Base-by-base conservation (phyloP, 2,113 vertebrate genomes). In the Python bivittatus region DNA sequence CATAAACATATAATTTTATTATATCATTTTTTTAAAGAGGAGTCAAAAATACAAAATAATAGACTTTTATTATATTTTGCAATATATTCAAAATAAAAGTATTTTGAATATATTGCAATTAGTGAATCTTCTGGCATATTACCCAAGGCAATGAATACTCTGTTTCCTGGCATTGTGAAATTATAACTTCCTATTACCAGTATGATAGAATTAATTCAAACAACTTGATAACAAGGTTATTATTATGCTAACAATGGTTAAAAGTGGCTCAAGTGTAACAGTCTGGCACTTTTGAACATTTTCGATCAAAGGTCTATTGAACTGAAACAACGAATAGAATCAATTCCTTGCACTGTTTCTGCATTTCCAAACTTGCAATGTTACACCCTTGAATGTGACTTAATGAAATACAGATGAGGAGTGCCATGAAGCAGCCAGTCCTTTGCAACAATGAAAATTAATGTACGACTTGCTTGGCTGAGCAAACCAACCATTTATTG, bases 291-390 rank as follows among this genome's bases (percentile, higher is more conserved):
- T 95, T 90, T 10, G 25, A 97, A 97, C 96, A 92, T 91, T 94
- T 93, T 0, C 2, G 96, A 97, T 97, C 97, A 98, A 97, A 96
- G 95, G 95, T 95, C 96, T 96, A 95, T 97, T 96, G 97, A 97
- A 89, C 93, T 95, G 96, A 96, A 97, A 93, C 90, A 97, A 94
- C 94, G 97, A 96, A 96, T 10, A 94, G 92, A 96, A 96, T 96
- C 96, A 95, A 97, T 96, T 96, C 94, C 93, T 97, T 94, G 95
- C 95, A 94, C 92, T 89, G 92, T 86, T 95, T 93, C 96, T 95
- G 90, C 17, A 0, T 95, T 96, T 97, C 92, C 93, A 93, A 95
- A 92, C 95, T 96, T 93, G 56, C 93, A 95, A 72, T 0, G 25
- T 95, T 95, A 90, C 93, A 94, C 88, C 84, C 92, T 88, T 94